Conservation (phyloP, 1,140 invertebrate genomes). For the Pseudomyrmex dendroicus region DNA sequence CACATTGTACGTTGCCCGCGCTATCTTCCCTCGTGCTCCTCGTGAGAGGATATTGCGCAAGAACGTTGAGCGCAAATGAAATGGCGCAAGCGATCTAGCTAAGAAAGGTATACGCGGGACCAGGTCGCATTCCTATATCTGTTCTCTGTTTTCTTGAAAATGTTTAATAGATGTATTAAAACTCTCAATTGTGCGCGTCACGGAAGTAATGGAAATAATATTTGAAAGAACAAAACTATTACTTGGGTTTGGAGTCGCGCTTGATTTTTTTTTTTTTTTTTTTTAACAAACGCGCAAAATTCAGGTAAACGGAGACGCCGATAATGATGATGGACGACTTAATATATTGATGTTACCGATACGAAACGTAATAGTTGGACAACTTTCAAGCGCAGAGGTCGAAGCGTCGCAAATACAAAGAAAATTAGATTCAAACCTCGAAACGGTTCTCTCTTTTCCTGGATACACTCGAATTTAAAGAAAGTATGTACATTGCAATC, state of each 20-base stretch:
- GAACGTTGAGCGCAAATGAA: slow-evolving; percentile 65
- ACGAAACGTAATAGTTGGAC: background rate
- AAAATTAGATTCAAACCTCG: slow-evolving; percentile 51
- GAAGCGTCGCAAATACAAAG: slow-evolving; percentile 55
- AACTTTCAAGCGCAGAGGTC: slow-evolving; percentile 12
- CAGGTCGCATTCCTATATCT: slow-evolving; percentile 54
- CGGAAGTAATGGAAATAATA: background rate
- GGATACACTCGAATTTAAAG: slow-evolving; percentile 46
- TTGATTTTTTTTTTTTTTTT: no score
- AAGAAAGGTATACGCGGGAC: slow-evolving; percentile 60
- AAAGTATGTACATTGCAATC: slow-evolving; percentile 60
- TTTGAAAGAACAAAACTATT: background rate
- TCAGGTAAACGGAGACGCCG: background rate
- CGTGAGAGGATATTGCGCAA: slow-evolving; percentile 42
- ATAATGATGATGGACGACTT: background rate
- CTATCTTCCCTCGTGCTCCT: slow-evolving; percentile 44
- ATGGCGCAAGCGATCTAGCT: slow-evolving; percentile 56
- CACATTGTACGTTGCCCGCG: slow-evolving; percentile 45
- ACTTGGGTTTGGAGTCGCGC: no score
- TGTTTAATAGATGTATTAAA: slow-evolving; percentile 40
- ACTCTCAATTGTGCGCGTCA: slow-evolving; percentile 1
- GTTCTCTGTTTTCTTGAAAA: slow-evolving; percentile 21
- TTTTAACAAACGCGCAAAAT: no score
- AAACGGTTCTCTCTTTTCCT: slow-evolving; percentile 37
- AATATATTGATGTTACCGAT: slow-evolving; percentile 20